Evolutionary conservation across 2,797 vertebrate genomes (phyloP), one percentile per base, ranked within the genome.

Genomic region (Ceyx erithaca): DNA sequence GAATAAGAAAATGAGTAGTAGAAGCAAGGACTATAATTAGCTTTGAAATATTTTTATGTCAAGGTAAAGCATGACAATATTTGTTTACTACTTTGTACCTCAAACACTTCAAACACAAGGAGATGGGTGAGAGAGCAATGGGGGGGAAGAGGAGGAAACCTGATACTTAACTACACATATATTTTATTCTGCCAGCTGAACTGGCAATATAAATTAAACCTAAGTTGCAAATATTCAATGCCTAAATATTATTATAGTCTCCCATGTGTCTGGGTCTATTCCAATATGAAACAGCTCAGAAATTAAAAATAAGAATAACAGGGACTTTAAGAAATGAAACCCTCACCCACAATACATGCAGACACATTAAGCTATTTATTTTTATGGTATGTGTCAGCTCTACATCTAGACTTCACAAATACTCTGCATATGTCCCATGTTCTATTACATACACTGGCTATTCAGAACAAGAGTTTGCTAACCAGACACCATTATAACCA

Each of bases 301-400:
- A 95, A 90, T 89, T 91, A 93, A 91, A 85, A 68, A 94, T 41
- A 94, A 80, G 19, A 66, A 94, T 41, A 94, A 83, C 21, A 66
- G 41, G 9, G 69, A 87, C 62, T 58, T 12, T 48, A 89, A 84
- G 75, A 92, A 90, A 75, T 66, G 33, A 80, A 96, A 94, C 82
- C 87, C 62, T 96, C 41, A 88, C 77, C 84, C 68, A 85, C 87
- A 88, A 57, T 61, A 12, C 21, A 77, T 85, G 49, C 25, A 75
- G 87, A 83, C 88, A 95, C 93, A 94, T 89, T 72, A 91, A 76
- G 41, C 63, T 91, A 93, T 71, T 94, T 58, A 91, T 68, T 77
- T 95, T 95, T 86, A 70, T 48, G 63, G 67, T 84, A 90, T 48
- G 66, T 77, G 81, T 95, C 87, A 94, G 49, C 66, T 94, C 80